phyloP scores from a whole-genome alignment of 2,888 invertebrate species.

The Drosophila tanythrix region DNA sequence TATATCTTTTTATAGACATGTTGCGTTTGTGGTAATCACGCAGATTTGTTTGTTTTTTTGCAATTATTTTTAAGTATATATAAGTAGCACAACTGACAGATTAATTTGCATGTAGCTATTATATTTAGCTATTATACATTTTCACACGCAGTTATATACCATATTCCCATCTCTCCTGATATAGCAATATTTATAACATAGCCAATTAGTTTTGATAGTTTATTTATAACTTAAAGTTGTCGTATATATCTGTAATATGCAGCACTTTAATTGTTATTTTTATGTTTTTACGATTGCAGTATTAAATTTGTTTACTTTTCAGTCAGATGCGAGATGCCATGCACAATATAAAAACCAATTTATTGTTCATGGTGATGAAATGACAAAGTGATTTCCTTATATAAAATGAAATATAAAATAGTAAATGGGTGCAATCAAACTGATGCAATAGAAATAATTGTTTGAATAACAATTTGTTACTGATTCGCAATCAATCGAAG shows the following conservation, averaged over 20 bases:
- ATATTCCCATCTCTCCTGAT: too few species aligned
- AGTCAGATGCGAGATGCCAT: background rate
- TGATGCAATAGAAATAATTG: slow-evolving; percentile 6
- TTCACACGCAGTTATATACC: background rate
- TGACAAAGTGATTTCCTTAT: slow-evolving; percentile 3
- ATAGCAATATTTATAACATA: background rate
- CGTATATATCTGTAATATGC: background rate
- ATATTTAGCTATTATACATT: too few species aligned
- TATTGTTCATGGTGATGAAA: slow-evolving; percentile 5
- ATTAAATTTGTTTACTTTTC: background rate
- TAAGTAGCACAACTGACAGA: background rate
- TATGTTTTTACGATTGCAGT: background rate
- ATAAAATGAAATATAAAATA: background rate
- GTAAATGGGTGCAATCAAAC: slow-evolving; percentile 18
- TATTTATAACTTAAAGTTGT: too few species aligned
- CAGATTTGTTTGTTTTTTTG: background rate
- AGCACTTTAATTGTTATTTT: background rate
- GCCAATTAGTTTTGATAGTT: background rate
- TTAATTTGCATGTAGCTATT: slow-evolving; percentile 3
- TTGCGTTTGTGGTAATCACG: background rate
- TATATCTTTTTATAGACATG: slow-evolving; percentile 8
- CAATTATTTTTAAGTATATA: slow-evolving; percentile 12
- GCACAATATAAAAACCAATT: background rate
- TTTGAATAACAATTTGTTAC: background rate
- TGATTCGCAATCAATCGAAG: slow-evolving; percentile 66